Percentiles rank a stretch among this genome's conserved stretches.
Evolutionary conservation across 2,888 invertebrate genomes (phyloP).

Genomic region (Philereme transversata): DNA sequence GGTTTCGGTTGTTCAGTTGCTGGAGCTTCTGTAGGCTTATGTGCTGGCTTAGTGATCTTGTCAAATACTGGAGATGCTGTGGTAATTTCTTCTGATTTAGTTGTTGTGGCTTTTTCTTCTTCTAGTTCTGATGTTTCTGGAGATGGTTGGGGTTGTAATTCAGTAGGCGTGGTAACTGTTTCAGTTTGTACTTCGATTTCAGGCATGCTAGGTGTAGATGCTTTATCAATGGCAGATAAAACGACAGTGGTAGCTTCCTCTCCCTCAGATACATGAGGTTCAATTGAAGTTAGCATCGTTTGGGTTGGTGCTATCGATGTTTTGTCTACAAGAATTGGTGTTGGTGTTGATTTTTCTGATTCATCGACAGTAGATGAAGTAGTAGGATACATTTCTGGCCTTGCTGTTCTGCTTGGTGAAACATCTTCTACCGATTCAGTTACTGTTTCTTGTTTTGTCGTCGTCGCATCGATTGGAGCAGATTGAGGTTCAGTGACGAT

Average conservation of each 20-base stretch:
- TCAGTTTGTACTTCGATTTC: conserved; percentile 30
- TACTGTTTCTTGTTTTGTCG: conserved; percentile 13
- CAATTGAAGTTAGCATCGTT: conserved; percentile 14
- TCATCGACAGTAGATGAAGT: conserved; percentile 17
- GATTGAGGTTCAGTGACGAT: conserved; percentile 20
- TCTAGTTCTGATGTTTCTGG: conserved; percentile 27
- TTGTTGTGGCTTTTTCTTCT: conserved; percentile 36
- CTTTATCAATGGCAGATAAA: conserved; percentile 19
- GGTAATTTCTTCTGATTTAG: conserved; percentile 32
- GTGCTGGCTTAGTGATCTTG: conserved; percentile 54
- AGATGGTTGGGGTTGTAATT: conserved; percentile 23
- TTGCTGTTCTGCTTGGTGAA: conserved; percentile 18
- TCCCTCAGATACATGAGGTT: conserved; percentile 17
- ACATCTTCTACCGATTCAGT: conserved; percentile 18
- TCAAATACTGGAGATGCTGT: conserved; percentile 40
- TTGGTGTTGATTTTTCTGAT: conserved; percentile 14
- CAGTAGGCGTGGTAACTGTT: conserved; percentile 26
- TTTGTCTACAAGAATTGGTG: conserved; percentile 17
- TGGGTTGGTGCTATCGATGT: conserved; percentile 12
- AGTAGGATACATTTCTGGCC: conserved; percentile 24
- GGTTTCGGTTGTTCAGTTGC: conserved; percentile 62
- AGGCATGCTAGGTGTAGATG: conserved; percentile 17
- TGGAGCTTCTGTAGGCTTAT: conserved; percentile 48
- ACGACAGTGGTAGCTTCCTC: conserved; percentile 23
- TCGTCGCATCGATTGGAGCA: conserved; percentile 16